phyloP scores from a whole-genome alignment of 2,888 invertebrate genomes.

The Caenorhabditis panamensis region DNA sequence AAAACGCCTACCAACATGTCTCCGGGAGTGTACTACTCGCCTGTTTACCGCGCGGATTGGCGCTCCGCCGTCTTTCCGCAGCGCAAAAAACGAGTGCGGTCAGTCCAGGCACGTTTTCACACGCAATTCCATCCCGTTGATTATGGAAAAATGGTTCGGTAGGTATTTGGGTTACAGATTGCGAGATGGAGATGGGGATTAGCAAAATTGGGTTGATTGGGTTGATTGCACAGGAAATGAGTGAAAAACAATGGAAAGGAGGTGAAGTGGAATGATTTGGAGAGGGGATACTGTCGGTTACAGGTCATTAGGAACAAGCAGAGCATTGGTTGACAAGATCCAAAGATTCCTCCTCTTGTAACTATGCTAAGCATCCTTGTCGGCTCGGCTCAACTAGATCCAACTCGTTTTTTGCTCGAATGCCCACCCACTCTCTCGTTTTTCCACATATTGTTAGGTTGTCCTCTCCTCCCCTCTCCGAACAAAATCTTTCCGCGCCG shows the following conservation, averaged over 20 bases:
- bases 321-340: background rate
- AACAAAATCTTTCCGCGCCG: conserved; percentile 5
- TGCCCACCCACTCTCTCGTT: background rate
- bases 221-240: conserved; percentile 13
- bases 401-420: conserved; percentile 15
- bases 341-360: too few relatives aligned
- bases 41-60: conserved; percentile 57
- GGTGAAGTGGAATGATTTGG: conserved; percentile 24
- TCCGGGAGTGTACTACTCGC: conserved; percentile 22
- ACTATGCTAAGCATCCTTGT: too few relatives aligned
- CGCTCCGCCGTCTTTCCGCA: conserved; percentile 12
- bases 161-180: conserved; percentile 56
- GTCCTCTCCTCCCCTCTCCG: background rate
- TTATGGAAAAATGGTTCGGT: conserved; percentile 28
- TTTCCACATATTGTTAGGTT: conserved; percentile 21
- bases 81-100: conserved; percentile 23
- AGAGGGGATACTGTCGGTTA: background rate
- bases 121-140: conserved; percentile 52
- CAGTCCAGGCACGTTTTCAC: conserved; percentile 45
- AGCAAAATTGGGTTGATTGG: conserved; percentile 16
- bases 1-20: conserved; percentile 14
- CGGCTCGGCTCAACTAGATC: background rate
- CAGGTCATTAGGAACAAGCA: too few relatives aligned
- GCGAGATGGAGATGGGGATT: background rate
- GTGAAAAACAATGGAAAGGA: conserved; percentile 20